Conservation (phyloP, 2,113 vertebrate species). For the Naja naja region DNA sequence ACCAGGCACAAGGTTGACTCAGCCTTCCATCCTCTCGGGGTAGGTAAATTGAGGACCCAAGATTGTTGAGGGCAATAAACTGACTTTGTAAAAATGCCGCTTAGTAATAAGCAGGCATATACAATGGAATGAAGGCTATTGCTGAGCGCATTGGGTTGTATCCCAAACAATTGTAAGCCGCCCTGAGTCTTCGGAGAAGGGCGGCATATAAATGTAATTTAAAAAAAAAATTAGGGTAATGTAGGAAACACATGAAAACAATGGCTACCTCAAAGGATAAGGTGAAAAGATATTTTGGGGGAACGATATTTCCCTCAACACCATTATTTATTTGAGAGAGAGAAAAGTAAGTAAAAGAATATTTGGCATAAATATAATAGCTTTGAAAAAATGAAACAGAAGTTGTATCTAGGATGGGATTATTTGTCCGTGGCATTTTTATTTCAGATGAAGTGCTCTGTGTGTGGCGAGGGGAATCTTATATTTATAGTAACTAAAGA, state of each 20-base stretch:
- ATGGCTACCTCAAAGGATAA: background rate
- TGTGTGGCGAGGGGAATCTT: conserved; percentile 58
- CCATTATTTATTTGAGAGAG: background rate
- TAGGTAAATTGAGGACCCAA: too few species aligned
- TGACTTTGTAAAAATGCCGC: too few species aligned
- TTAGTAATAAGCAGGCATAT: too few species aligned
- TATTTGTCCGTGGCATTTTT: conserved; percentile 46
- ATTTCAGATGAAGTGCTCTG: conserved; percentile 54
- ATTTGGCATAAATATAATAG: background rate
- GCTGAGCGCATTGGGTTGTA: too few species aligned
- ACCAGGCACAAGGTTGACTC: too few species aligned
- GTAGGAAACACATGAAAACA: background rate
- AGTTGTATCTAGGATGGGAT: conserved; percentile 32
- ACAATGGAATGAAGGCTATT: too few species aligned
- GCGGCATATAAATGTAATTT: too few species aligned
- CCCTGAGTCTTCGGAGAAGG: too few species aligned
- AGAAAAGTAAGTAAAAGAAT: fast-evolving
- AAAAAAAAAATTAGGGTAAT: background rate
- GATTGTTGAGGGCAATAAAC: too few species aligned
- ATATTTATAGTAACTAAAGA: conserved; percentile 51
- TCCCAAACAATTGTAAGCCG: too few species aligned
- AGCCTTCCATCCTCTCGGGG: too few species aligned
- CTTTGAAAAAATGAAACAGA: background rate
- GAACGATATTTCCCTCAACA: background rate
- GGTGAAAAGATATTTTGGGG: background rate